phyloP scores from a whole-genome alignment of 2,113 vertebrate species.

The Ochotona princeps region DNA sequence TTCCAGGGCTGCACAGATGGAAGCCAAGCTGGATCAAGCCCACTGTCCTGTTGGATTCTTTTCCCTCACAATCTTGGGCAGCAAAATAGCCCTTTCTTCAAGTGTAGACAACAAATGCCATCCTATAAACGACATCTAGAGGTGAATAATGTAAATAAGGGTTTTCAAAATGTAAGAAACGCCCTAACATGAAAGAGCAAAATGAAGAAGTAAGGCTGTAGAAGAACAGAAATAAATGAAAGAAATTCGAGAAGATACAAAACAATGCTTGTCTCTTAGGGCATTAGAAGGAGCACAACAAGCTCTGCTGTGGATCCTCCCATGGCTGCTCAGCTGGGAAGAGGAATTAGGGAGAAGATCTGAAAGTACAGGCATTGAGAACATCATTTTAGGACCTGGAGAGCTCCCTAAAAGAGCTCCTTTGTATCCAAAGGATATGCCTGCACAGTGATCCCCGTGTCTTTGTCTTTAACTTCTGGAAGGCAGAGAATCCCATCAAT shows the following conservation, averaged over 20 bases:
- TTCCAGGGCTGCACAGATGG: not conserved
- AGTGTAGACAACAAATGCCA: not conserved
- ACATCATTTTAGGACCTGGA: not conserved
- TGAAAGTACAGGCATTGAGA: not conserved
- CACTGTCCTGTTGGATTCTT: not conserved
- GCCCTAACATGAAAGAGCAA: slow-evolving; percentile 22
- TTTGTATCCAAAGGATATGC: not conserved
- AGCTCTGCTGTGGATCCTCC: not conserved
- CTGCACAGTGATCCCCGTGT: not conserved
- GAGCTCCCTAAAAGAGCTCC: not conserved
- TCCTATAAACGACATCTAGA: slow-evolving; percentile 47
- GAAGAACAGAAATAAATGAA: not conserved
- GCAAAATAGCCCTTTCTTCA: slow-evolving; percentile 45
- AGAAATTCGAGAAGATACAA: not conserved
- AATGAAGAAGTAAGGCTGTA: not conserved
- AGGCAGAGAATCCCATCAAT: not conserved
- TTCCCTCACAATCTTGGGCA: not conserved
- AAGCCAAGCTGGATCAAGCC: not conserved
- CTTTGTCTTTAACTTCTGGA: not conserved
- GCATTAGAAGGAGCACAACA: not conserved
- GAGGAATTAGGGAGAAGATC: not conserved
- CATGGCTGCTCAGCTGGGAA: not conserved
- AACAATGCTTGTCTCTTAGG: not conserved
- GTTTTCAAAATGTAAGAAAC: slow-evolving; percentile 48
- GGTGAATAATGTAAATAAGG: slow-evolving; percentile 1